A percentile compares a stretch with the other conserved stretches of the same genome.
These are phyloP conservation scores for Atrina japonica DNA, from an alignment of 2,888 invertebrate species.

Conservation along the genomic window DNA sequence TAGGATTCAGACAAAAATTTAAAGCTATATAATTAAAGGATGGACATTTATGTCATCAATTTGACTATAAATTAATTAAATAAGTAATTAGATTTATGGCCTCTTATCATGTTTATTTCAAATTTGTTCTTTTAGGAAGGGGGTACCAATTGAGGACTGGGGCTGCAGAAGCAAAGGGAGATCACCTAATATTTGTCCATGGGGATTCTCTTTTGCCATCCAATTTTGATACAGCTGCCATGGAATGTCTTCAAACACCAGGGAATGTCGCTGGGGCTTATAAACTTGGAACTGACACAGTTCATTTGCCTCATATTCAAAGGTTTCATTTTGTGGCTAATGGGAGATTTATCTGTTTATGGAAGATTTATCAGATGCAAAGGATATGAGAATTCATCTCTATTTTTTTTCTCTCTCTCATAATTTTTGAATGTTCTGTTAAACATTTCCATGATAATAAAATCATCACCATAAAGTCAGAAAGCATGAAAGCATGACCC, in stretches of 20 bases:
- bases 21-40: too few species aligned
- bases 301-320: too few species aligned
- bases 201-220: constrained; percentile 58
- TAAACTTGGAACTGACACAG: constrained; percentile 54
- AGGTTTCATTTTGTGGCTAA: too few species aligned
- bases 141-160: constrained; percentile 58
- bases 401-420: not conserved
- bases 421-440: not conserved
- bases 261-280: constrained; percentile 65
- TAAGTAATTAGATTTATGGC: too few species aligned
- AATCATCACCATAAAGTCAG: too few species aligned
- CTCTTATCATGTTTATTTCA: not conserved
- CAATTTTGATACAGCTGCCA: constrained; percentile 53
- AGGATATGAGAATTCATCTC: too few species aligned
- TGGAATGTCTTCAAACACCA: constrained; percentile 53
- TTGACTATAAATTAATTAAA: too few species aligned
- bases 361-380: too few species aligned
- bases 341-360: too few species aligned
- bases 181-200: constrained; percentile 61
- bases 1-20: not conserved
- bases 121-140: constrained; percentile 49
- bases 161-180: constrained; percentile 49
- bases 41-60: too few species aligned
- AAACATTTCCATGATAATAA: not conserved
- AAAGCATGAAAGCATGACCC: too few species aligned